These are phyloP conservation scores for Arnoldichthys spilopterus DNA, from an alignment of 2,797 vertebrate species.

Conservation along the genomic window DNA sequence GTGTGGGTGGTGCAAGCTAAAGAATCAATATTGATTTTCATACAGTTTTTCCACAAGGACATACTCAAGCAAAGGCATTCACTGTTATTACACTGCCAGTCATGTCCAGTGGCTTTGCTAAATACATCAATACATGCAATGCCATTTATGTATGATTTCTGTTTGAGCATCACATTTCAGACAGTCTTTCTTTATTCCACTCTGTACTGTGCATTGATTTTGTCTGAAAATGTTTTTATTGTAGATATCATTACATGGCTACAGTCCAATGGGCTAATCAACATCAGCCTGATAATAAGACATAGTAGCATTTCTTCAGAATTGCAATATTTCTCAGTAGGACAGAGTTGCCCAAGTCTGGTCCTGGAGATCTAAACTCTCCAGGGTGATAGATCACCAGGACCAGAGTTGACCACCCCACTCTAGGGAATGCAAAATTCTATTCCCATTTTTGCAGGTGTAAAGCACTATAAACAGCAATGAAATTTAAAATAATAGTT, in stretches of 20 bases:
- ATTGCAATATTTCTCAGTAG: not conserved
- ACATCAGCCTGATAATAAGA: constrained; percentile 1
- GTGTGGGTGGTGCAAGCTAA: not conserved
- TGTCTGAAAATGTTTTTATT: not conserved
- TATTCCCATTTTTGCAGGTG: not conserved
- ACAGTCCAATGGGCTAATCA: not conserved
- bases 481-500: not conserved
- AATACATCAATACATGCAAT: not conserved
- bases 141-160: not conserved
- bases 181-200: not conserved
- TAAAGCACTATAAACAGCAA: not conserved
- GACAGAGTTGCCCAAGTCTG: too few relatives aligned
- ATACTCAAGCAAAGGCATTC: not conserved
- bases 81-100: constrained; percentile 6
- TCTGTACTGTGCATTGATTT: not conserved
- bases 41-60: not conserved
- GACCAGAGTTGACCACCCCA: not conserved
- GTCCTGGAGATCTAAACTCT: too few relatives aligned
- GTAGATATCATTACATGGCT: not conserved
- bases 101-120: constrained; percentile 1
- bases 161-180: not conserved
- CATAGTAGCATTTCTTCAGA: not conserved
- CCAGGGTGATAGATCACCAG: too few relatives aligned
- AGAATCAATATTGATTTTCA: constrained; percentile 19
- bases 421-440: not conserved